Percentiles rank a stretch among this genome's conserved stretches.
These are phyloP conservation scores for Taenaris catops DNA, from an alignment of 2,888 invertebrate genomes.

Conservation along the genomic window DNA sequence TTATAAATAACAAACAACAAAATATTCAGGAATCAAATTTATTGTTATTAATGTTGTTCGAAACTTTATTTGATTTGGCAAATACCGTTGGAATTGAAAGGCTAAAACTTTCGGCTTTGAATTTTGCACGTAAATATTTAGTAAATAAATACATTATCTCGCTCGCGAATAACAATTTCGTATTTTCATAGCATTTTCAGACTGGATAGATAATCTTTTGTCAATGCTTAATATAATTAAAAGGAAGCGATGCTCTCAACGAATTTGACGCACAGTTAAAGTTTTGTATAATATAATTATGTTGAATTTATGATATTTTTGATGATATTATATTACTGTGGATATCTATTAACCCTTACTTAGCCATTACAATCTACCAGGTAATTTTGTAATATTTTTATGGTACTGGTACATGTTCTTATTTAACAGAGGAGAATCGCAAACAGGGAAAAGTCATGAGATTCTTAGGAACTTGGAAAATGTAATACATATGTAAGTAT, in stretches of 20 bases:
- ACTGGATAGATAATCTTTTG: slow-evolving; percentile 11
- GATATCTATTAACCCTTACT: too few relatives aligned
- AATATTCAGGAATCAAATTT: slow-evolving; percentile 24
- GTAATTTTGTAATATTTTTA: too few relatives aligned
- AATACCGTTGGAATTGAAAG: slow-evolving; percentile 20
- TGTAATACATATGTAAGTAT: too few relatives aligned
- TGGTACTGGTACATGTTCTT: too few relatives aligned
- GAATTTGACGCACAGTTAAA: background rate
- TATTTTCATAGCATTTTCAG: slow-evolving; percentile 9
- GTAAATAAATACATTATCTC: slow-evolving; percentile 22
- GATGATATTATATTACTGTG: slow-evolving; percentile 7
- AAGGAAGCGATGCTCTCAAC: slow-evolving; percentile 1
- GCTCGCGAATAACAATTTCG: slow-evolving; percentile 4
- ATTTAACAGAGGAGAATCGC: too few relatives aligned
- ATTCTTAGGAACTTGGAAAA: too few relatives aligned
- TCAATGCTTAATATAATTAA: slow-evolving; percentile 12
- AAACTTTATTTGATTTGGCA: slow-evolving; percentile 23
- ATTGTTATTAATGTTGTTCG: slow-evolving; percentile 23
- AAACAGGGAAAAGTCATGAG: too few relatives aligned
- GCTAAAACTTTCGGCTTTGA: slow-evolving; percentile 21
- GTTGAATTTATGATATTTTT: slow-evolving; percentile 3
- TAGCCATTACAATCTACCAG: too few relatives aligned
- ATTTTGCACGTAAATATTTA: slow-evolving; percentile 23
- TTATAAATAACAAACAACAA: too few relatives aligned
- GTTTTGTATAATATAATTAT: slow-evolving; percentile 4